Percentiles rank a stretch among this genome's conserved stretches.
Evolutionary conservation across 2,113 vertebrate species (phyloP).

Genomic region (Andinoacara biseriatus): DNA sequence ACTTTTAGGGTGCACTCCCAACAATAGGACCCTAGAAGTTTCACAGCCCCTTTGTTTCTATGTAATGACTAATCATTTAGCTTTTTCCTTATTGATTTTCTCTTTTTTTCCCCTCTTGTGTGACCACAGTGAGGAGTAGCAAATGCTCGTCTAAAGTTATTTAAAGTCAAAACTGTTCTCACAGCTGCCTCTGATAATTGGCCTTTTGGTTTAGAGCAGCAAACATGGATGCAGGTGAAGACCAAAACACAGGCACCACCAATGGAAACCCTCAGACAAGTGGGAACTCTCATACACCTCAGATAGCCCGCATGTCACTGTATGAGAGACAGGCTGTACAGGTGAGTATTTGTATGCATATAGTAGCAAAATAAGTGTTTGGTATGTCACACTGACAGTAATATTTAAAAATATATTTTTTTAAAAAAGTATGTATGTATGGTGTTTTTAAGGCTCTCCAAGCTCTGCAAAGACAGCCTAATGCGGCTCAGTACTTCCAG

Average conservation of each 20-base stretch:
- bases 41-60: not conserved
- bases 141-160: not conserved
- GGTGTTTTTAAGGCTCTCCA: constrained; percentile 88
- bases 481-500: constrained; percentile 97
- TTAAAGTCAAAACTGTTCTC: not conserved
- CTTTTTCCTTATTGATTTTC: not conserved
- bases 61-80: not conserved
- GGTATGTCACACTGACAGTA: not conserved
- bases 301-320: constrained; percentile 96
- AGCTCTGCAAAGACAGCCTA: constrained; percentile 94
- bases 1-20: not conserved
- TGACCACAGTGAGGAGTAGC: not conserved
- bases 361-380: not conserved
- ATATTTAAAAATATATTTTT: not conserved
- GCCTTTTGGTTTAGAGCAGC: constrained; percentile 30
- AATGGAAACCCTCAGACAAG: constrained; percentile 85
- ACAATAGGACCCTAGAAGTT: not conserved
- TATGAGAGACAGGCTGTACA: constrained; percentile 96
- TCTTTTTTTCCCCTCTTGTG: not conserved
- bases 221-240: constrained; percentile 93
- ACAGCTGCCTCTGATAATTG: constrained; percentile 10
- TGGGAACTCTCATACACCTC: constrained; percentile 88
- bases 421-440: not conserved
- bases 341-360: constrained; percentile 76
- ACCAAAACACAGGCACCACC: constrained; percentile 89